Percentiles rank a stretch among this genome's conserved stretches.
These are phyloP conservation scores for Clunio marinus DNA, from an alignment of 2,888 invertebrate species.

Conservation along the genomic window DNA sequence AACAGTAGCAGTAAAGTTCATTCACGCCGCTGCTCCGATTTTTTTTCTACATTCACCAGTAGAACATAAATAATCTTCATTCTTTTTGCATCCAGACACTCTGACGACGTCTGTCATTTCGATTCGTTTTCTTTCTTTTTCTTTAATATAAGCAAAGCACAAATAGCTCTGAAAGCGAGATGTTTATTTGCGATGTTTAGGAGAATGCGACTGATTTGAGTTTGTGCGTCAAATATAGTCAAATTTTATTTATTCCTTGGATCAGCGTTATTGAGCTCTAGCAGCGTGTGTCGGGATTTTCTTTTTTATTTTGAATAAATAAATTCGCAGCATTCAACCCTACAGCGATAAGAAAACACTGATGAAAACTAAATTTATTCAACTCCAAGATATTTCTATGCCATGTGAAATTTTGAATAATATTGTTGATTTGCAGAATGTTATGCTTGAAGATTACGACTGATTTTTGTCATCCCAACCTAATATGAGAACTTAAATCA, in stretches of 20 bases:
- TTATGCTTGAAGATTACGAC: neutral
- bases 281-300: neutral
- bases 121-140: neutral
- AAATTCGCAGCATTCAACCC: neutral
- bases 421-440: neutral
- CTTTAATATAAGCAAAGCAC: neutral
- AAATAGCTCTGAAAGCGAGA: neutral
- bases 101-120: conserved; percentile 19
- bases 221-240: neutral
- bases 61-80: conserved; percentile 2
- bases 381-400: neutral
- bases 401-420: too few species aligned
- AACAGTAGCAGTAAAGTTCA: neutral
- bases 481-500: neutral
- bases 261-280: conserved; percentile 2
- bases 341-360: neutral
- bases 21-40: neutral
- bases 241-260: conserved; percentile 13
- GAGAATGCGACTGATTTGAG: neutral
- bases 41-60: neutral
- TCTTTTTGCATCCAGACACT: conserved; percentile 22
- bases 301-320: too few species aligned
- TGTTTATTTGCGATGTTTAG: conserved; percentile 5
- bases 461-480: neutral
- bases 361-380: neutral